Evolutionary conservation across 2,113 vertebrate species (phyloP).

Genomic region (Podarcis raffonei): DNA sequence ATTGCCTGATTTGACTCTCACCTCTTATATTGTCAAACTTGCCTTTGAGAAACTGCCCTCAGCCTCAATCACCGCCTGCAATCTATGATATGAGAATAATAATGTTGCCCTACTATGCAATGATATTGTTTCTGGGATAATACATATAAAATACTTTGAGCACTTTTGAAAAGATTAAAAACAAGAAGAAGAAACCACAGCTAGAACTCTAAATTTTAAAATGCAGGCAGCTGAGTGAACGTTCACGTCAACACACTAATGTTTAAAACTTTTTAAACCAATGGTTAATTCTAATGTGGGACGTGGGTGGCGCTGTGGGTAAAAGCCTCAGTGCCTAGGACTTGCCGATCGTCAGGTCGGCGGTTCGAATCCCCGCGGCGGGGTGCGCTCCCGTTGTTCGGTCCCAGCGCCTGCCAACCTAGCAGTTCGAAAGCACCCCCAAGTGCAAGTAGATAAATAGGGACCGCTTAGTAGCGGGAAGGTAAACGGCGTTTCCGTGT

Average conservation of each 20-base stretch:
- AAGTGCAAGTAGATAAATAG: too few species aligned
- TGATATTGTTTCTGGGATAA: background rate
- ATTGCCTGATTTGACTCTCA: background rate
- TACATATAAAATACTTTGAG: background rate
- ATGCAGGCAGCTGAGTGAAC: background rate
- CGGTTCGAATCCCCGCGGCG: too few species aligned
- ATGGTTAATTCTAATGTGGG: background rate
- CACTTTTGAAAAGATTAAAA: background rate
- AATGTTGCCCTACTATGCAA: background rate
- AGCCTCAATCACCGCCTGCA: background rate
- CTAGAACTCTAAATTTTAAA: background rate
- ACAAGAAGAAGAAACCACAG: background rate
- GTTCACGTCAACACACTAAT: background rate
- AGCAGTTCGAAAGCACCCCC: too few species aligned
- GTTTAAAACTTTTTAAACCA: background rate
- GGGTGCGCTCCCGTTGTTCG: too few species aligned
- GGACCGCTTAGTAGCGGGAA: too few species aligned
- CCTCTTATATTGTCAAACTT: background rate
- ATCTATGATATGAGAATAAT: background rate
- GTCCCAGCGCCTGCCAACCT: too few species aligned
- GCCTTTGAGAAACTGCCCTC: background rate
- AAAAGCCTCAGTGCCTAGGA: too few species aligned
- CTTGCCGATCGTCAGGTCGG: too few species aligned
- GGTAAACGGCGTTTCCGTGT: too few species aligned
- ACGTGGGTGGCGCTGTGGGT: too few species aligned